A percentile compares a stretch with the other conserved stretches of the same genome.
phyloP scores from a whole-genome alignment of 2,113 vertebrate genomes.

The Galemys pyrenaicus region DNA sequence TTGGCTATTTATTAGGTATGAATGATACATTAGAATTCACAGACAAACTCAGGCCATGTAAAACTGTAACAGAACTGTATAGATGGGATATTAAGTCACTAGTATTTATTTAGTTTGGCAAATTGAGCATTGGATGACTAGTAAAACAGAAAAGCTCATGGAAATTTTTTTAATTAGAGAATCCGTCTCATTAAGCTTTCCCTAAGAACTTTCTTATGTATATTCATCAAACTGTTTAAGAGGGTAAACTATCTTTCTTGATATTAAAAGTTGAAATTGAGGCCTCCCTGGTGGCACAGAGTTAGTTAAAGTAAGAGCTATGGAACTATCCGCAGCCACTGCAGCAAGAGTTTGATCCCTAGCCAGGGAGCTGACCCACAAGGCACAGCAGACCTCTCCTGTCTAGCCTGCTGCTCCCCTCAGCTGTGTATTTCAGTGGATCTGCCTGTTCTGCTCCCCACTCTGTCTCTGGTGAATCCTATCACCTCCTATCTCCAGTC shows the following conservation, averaged over 20 bases:
- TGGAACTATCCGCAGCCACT: too few relatives aligned
- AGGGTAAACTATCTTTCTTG: not conserved
- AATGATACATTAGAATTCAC: not conserved
- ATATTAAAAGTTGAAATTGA: not conserved
- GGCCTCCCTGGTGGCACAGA: too few relatives aligned
- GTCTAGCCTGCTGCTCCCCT: too few relatives aligned
- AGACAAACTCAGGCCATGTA: not conserved
- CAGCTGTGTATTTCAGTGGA: too few relatives aligned
- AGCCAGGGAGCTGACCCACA: too few relatives aligned
- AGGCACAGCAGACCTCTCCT: too few relatives aligned
- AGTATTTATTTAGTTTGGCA: not conserved
- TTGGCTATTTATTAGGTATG: not conserved
- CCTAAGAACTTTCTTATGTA: slow-evolving; percentile 17
- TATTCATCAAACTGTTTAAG: slow-evolving; percentile 17
- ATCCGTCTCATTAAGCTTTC: not conserved
- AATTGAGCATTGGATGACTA: not conserved
- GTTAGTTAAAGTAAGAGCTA: too few relatives aligned
- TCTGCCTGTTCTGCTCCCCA: too few relatives aligned
- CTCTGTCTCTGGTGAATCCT: too few relatives aligned
- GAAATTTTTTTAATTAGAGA: not conserved
- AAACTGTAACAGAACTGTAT: not conserved
- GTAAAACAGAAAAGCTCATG: not conserved
- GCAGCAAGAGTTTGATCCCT: too few relatives aligned
- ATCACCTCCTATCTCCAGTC: too few relatives aligned
- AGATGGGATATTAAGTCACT: not conserved